phyloP scores from a whole-genome alignment of 2,888 invertebrate species.

The Acanthosepion pharaonis region DNA sequence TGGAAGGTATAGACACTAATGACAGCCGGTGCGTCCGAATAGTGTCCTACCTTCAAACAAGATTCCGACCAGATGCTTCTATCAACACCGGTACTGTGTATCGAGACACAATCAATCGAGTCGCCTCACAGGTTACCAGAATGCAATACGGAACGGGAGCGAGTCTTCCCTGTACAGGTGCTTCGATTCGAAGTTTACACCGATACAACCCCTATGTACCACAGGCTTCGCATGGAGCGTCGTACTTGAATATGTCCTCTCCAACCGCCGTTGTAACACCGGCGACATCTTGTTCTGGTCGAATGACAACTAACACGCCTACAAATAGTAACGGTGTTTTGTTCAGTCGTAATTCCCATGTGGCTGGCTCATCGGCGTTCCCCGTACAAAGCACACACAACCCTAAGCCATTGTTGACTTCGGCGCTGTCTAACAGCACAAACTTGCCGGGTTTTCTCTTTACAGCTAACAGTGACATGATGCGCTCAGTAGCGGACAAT shows the following conservation, averaged over 20 bases:
- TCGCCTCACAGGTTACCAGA: background rate
- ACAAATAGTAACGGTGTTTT: background rate
- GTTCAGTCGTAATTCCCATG: constrained; percentile 39
- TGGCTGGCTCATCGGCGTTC: background rate
- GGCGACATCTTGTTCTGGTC: background rate
- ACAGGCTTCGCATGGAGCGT: constrained; percentile 34
- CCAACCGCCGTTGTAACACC: constrained; percentile 2
- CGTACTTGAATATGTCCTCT: constrained; percentile 38
- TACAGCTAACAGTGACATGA: constrained; percentile 6
- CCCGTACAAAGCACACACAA: constrained; percentile 37
- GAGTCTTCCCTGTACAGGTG: constrained; percentile 4
- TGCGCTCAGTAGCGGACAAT: background rate
- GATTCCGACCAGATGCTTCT: constrained; percentile 53
- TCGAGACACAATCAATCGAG: constrained; percentile 47
- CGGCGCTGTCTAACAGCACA: constrained; percentile 42
- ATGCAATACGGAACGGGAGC: constrained; percentile 37
- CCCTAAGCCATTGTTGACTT: constrained; percentile 35
- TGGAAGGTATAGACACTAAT: constrained; percentile 53
- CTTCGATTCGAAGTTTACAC: constrained; percentile 37
- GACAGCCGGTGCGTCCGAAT: constrained; percentile 54
- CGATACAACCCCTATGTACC: constrained; percentile 41
- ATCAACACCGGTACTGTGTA: constrained; percentile 51
- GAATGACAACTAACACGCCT: background rate
- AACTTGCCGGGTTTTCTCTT: constrained; percentile 37
- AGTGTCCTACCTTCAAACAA: constrained; percentile 56